Base-by-base conservation (phyloP, 2,113 vertebrate species). In the Mesembrinibis cayennensis region DNA sequence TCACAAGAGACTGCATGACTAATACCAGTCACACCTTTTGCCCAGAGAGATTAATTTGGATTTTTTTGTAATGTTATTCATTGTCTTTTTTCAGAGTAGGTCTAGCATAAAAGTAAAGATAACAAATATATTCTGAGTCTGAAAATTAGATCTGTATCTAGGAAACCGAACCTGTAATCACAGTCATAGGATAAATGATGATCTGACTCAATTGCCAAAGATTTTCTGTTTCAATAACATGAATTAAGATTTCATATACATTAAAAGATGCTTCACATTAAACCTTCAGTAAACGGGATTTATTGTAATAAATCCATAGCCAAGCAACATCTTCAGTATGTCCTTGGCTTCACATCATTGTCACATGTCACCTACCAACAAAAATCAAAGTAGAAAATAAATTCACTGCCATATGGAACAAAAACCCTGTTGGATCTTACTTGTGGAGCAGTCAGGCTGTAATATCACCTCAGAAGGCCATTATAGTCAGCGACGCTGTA, bases 401-500 rank as follows among this genome's bases (percentile, higher is more conserved):
- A 45, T 32, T 10, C 30, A 72, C 19, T 25, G 3, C 6, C 25
- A 20, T 3, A 49, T 3, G 5, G 53, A 44, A 65, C 3, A 55
- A 65, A 61, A 65, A 4, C 0, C 6, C 16, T 29, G 8, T 19
- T 38, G 32, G 13, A 32, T 13, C 10, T 62, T 32, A 30, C 11
- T 50, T 4, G 0, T 74, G 40, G 15, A 77, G n/a, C 22, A n/a
- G 25, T 40, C 34, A 42, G 45, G 25, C 7, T 72, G 42, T 50
- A 61, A 15, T 26, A 49, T 3, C 23, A 27, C 17, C 20, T 62
- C 22, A 73, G 38, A n/a, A 8, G 2, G 6, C 16, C 52, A 23
- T 8, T 69, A 26, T 6, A 62, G 27, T 71, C 40, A 65, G 5
- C 0, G 3, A 40, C 0, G 0, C 3, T 53, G 12, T 79, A 5